Percentiles rank a stretch among this genome's conserved stretches.
These are phyloP conservation scores for Uloborus plumipes DNA, from an alignment of 2,888 invertebrate genomes.

Conservation along the genomic window DNA sequence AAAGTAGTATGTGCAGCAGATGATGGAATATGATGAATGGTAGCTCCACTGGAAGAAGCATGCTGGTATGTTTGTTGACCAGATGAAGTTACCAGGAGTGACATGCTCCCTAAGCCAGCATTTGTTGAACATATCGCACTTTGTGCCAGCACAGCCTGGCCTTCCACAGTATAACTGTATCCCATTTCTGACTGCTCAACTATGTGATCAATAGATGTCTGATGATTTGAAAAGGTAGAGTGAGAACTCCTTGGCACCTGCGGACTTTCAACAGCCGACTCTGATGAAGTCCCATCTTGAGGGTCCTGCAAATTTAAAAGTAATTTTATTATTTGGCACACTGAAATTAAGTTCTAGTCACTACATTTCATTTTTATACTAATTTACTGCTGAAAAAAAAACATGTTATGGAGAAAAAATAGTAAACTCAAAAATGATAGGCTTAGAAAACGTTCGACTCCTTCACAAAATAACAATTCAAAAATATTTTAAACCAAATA, in stretches of 20 bases:
- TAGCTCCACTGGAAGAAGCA: constrained; percentile 57
- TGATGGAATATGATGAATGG: constrained; percentile 45
- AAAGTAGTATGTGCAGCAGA: constrained; percentile 48
- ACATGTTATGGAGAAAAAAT: too few species aligned
- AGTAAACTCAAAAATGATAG: too few species aligned
- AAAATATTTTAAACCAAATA: too few species aligned
- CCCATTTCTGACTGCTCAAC: constrained; percentile 52
- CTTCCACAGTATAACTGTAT: constrained; percentile 40
- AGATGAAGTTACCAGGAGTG: constrained; percentile 47
- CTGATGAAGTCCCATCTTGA: constrained; percentile 61
- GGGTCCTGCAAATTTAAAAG: constrained; percentile 37
- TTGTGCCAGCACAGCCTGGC: constrained; percentile 23
- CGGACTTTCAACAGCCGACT: constrained; percentile 62
- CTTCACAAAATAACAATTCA: too few species aligned
- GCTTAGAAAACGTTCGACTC: too few species aligned
- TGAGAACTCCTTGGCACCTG: constrained; percentile 52
- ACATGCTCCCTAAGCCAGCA: constrained; percentile 34
- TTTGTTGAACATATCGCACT: constrained; percentile 25
- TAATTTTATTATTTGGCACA: too few species aligned
- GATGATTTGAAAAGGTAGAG: constrained; percentile 27
- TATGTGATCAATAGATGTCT: constrained; percentile 42
- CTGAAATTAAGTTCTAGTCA: too few species aligned
- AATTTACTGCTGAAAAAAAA: too few species aligned
- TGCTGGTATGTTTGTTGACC: constrained; percentile 50
- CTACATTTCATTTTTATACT: too few species aligned